Evolutionary conservation across 2,113 vertebrate genomes (phyloP), one percentile per base, ranked within the genome.

Genomic region (Isichthys henryi): DNA sequence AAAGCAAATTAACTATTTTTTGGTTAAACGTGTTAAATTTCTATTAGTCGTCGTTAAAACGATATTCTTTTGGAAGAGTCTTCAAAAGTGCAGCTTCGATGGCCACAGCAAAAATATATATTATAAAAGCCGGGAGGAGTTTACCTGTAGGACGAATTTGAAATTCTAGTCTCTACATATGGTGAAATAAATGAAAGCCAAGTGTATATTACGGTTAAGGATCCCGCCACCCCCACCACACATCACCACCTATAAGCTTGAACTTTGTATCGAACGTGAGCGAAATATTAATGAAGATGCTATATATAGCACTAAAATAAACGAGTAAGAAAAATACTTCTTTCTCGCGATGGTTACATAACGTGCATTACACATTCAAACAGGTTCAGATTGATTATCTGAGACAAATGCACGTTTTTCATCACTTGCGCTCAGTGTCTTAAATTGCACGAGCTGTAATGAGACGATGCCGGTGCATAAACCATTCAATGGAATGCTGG

Each of bases 191-290:
- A 77, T 31, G 70, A 21, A 89, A 39, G 85, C 10, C 46, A 88
- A 89, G 83, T 70, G 88, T 84, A 3, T 52, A 84, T 74, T 90
- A 66, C 84, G 84, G 19, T 53, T 87, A 89, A 89, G 90, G 90
- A 91, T 87, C 88, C 66, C 56, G 91, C 91, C 92, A 83, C 90
- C 91, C 91, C 90, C 91, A 90, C 90, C 88, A 91, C 94, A 23
- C 31, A 49, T 21, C 66, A 50, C 48, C 90, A 89, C 66, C 89
- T 91, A 92, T 92, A 90, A 95, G 94, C 92, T 91, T 95, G 92
- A 96, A 96, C 95, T 96, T 96, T 95, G 93, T 93, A 86, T 89
- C 49, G 91, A 91, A 96, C 96, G 96, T 96, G 95, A 95, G 93
- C 89, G 93, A 92, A 93, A 95, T 96, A 89, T 94, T 93, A 95